Base-by-base conservation (phyloP, 2,888 invertebrate species). In the Pherbina coryleti region DNA sequence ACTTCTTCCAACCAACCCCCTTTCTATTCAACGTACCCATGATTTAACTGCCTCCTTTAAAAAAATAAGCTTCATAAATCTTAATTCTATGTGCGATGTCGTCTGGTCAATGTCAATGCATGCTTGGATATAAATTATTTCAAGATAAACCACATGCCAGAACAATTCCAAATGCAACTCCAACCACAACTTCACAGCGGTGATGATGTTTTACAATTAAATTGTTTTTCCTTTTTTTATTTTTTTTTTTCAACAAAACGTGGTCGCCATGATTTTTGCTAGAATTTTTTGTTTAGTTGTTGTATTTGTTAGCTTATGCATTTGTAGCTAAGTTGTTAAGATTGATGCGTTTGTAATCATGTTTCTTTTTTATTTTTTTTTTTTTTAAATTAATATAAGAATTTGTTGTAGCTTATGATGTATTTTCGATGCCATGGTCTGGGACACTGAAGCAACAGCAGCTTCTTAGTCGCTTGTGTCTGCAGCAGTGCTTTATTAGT, bases 371-470 rank as follows among this genome's bases (percentile, higher is more conserved):
- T 64, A 57, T 34, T 55, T 69, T 57, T 57, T 76, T 79, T 51
- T 73, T 73, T 76, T 64, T 75, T 17, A 64, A 78, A 64, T 78
- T 70, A 78, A 62, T 78, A 75, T 78, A 74, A 77, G 75, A 79
- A 76, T 64, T 51, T 69, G 31, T 55, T 53, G 17, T 31, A 51
- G 67, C 49, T 71, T 22, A 82, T 82, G 76, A 82, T 72, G 69
- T 17, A 80, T 80, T 85, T 87, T 87, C 87, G 87, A 87, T 87
- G 87, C 85, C 87, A 87, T 84, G 87, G 87, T 87, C 87, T 87
- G 86, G 87, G 87, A 84, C 87, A 80, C 31, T 9, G 67, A 17
- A 5, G 25, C 22, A 51, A 17, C 37, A 28, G 28, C 44, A 14
- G 44, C 44, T 44, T 44, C 44, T 44, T 11, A 44, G 14, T 44